These are phyloP conservation scores for Diplolepis rosae DNA, from an alignment of 2,888 invertebrate species.

Conservation along the genomic window DNA sequence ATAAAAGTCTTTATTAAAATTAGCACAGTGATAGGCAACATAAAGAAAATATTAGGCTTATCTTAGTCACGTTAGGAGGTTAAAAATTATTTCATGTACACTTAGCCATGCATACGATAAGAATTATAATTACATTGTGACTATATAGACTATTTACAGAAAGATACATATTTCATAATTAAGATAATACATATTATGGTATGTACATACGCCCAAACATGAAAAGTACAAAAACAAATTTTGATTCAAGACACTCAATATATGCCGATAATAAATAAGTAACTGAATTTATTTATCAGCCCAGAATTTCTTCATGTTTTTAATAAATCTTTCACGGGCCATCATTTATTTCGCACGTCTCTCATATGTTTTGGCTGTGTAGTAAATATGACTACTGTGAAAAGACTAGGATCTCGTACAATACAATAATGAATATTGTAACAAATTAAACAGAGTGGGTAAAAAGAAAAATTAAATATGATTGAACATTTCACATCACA, in stretches of 20 bases:
- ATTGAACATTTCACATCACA: background rate
- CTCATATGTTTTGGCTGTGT: conserved; percentile 31
- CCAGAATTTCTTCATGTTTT: background rate
- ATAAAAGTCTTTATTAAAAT: conserved; percentile 65
- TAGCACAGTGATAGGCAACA: conserved; percentile 59
- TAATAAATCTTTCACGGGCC: background rate
- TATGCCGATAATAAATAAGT: conserved; percentile 7
- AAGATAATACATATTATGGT: background rate
- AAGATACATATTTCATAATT: conserved; percentile 14
- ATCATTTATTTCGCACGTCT: conserved; percentile 11
- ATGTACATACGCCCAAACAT: background rate
- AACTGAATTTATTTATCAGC: conserved; percentile 2
- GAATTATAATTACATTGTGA: conserved; percentile 45
- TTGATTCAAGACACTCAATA: too few relatives aligned
- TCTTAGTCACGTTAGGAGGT: conserved; percentile 37
- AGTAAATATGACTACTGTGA: conserved; percentile 37
- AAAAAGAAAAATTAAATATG: background rate
- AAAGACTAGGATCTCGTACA: conserved; percentile 42
- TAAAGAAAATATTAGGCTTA: conserved; percentile 53
- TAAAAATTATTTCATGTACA: conserved; percentile 42
- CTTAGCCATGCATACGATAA: background rate
- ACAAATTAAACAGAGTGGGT: background rate
- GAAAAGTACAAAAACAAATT: background rate
- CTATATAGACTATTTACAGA: conserved; percentile 38
- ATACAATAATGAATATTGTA: conserved; percentile 35